These are phyloP conservation scores for Pogona vitticeps DNA, from an alignment of 2,113 vertebrate species.

Conservation along the genomic window DNA sequence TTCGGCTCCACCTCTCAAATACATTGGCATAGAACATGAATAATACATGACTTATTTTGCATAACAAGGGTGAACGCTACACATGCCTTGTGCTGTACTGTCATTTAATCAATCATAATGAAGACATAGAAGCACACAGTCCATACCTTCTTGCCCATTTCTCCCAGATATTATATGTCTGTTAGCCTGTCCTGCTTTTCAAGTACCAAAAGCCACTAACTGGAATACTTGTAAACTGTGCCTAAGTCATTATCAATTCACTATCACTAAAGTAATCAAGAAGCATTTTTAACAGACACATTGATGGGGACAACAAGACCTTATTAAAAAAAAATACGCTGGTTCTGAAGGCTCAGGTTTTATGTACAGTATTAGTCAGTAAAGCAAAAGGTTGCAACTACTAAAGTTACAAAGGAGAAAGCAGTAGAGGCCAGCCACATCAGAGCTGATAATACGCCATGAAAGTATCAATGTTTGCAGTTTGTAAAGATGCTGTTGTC, in stretches of 20 bases:
- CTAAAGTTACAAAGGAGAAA: neutral
- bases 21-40: too few relatives aligned
- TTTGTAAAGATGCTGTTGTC: conserved; percentile 45
- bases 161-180: neutral
- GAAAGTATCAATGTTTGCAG: conserved; percentile 63
- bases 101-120: neutral
- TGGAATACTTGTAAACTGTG: neutral
- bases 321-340: neutral
- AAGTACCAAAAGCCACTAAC: fast-evolving
- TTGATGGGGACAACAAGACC: fast-evolving
- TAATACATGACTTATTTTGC: too few relatives aligned
- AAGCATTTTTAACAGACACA: conserved; percentile 7
- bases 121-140: neutral
- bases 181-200: neutral
- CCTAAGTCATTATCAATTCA: neutral
- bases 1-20: too few relatives aligned
- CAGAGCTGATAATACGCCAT: conserved; percentile 56
- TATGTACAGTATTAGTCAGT: conserved; percentile 38
- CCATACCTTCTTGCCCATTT: neutral
- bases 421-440: conserved; percentile 50
- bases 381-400: conserved; percentile 57
- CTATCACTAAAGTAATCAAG: neutral
- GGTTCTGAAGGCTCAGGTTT: conserved; percentile 11
- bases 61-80: too few relatives aligned
- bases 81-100: neutral